Evolutionary conservation across 1,140 invertebrate species (phyloP), one percentile per base, ranked within the genome.

Genomic region (Aricia agestis): DNA sequence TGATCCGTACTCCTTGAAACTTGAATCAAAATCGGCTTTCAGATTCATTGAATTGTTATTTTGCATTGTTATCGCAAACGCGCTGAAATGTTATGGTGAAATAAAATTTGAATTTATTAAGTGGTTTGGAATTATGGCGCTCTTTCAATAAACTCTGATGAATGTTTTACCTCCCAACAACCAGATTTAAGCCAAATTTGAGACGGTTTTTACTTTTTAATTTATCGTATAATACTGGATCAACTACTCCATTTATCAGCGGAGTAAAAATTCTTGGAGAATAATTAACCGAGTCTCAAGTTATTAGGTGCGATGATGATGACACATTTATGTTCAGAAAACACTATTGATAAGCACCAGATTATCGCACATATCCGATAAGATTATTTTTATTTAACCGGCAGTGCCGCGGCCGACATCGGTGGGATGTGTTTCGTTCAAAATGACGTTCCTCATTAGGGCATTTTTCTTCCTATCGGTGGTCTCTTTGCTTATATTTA

Each of bases 291-390:
- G 9, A 15, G 45, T 52, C 13, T 52, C 45, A 52, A 52, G 45
- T 13, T 52, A 52, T 52, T 15, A 52, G 10, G 45, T 52, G 45
- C 13, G 11, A 52, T 52, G 11, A 36, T 5, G 36, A 52, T 52
- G 45, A 11, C 45, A 52, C 45, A 11, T 52, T 15, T 13, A 52
- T 52, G 11, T 13, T 15, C 45, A 9, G 9, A 15, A 52, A 52
- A 52, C 13, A 15, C 10, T 52, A 52, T 52, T 13, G 45, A 52
- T 15, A 52, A 52, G 11, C 11, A 1, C 10, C 13, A 52, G 45
- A 52, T 52, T 52, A 52, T 52, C 45, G 13, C 45, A 52, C 45
- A 52, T 52, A 52, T 52, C 58, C n/a, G 58, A 59, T 59, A 59
- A 59, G 58, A 59, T 59, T 18, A 59, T 18, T 17, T 18, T 59